Evolutionary conservation across 2,888 invertebrate genomes (phyloP).

Genomic region (Philopedon plagiatum): DNA sequence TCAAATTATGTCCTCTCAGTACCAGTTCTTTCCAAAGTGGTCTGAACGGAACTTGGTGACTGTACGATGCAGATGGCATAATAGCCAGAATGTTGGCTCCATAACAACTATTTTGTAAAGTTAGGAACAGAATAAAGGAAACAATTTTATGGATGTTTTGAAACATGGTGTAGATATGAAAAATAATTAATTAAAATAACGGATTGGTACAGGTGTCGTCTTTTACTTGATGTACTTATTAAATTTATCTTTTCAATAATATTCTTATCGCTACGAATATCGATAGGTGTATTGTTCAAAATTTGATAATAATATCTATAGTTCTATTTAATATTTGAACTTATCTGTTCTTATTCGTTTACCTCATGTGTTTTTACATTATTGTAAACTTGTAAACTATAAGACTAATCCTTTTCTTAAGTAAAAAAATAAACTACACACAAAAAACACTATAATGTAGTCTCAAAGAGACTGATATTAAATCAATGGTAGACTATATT

Average conservation of each 20-base stretch:
- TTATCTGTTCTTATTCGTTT: too few species aligned
- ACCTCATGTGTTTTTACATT: too few species aligned
- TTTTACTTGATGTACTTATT: not conserved
- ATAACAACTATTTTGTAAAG: not conserved
- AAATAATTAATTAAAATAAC: not conserved
- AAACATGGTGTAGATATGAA: not conserved
- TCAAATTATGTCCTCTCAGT: conserved; percentile 56
- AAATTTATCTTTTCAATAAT: not conserved
- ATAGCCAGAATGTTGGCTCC: conserved; percentile 54
- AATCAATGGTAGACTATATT: too few species aligned
- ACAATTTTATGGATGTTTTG: not conserved
- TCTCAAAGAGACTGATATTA: too few species aligned
- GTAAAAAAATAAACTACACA: too few species aligned
- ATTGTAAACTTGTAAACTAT: too few species aligned
- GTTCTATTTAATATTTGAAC: too few species aligned
- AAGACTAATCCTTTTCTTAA: too few species aligned
- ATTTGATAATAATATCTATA: not conserved
- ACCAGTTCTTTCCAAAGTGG: conserved; percentile 57
- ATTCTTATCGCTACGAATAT: not conserved
- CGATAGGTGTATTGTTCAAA: not conserved
- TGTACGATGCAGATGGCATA: conserved; percentile 54
- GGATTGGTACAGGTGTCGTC: not conserved
- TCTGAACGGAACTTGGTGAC: conserved; percentile 57
- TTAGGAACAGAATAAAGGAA: not conserved
- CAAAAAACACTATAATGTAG: too few species aligned